A percentile compares a stretch with the other conserved stretches of the same genome.
Conservation (phyloP, 2,797 vertebrate genomes). For the Lates japonicus region DNA sequence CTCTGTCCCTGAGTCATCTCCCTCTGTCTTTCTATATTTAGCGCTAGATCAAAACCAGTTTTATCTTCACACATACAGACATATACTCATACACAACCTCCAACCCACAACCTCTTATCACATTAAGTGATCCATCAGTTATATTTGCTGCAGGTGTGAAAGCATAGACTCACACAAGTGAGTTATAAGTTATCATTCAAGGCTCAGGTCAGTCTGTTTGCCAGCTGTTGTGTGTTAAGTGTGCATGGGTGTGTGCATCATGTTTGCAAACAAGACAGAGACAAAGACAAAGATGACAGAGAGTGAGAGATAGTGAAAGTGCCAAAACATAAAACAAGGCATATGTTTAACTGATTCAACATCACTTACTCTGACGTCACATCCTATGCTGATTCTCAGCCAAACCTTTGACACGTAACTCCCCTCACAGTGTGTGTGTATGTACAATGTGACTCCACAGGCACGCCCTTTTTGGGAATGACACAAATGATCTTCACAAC, state of each 20-base stretch:
- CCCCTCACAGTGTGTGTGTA: not conserved
- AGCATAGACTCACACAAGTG: conserved; percentile 19
- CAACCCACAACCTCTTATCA: conserved; percentile 26
- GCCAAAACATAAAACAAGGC: conserved; percentile 32
- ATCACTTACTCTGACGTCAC: conserved; percentile 52
- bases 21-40: conserved; percentile 9
- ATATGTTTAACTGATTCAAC: conserved; percentile 59
- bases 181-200: conserved; percentile 11
- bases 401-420: conserved; percentile 29
- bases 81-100: not conserved
- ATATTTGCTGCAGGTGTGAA: conserved; percentile 36
- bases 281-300: conserved; percentile 30
- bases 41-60: conserved; percentile 13
- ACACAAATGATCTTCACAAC: conserved; percentile 2
- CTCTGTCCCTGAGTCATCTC: conserved; percentile 1
- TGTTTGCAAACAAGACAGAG: conserved; percentile 13
- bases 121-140: conserved; percentile 26
- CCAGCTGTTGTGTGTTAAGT: conserved; percentile 34
- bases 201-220: conserved; percentile 3
- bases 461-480: conserved; percentile 49
- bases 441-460: not conserved
- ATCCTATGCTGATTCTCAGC: conserved; percentile 19
- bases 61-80: not conserved
- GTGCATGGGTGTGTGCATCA: conserved; percentile 3
- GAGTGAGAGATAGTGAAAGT: conserved; percentile 13